These are phyloP conservation scores for Aethes cnicana DNA, from an alignment of 2,888 invertebrate genomes.

Conservation along the genomic window DNA sequence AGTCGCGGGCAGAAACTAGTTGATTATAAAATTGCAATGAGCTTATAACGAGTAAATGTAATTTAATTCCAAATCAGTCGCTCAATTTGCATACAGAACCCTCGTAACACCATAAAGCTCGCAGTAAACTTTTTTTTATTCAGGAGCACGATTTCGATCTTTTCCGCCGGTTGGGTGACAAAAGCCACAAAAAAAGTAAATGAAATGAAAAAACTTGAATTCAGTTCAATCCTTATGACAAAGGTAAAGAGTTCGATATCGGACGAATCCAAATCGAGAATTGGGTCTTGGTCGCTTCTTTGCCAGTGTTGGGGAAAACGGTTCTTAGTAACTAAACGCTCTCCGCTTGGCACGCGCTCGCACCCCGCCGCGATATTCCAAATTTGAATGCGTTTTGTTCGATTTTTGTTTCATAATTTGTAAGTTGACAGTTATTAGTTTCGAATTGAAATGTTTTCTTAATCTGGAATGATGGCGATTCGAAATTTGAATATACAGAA, in stretches of 20 bases:
- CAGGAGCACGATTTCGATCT: slow-evolving; percentile 73
- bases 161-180: slow-evolving; percentile 74
- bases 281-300: slow-evolving; percentile 72
- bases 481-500: neutral
- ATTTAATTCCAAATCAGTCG: neutral
- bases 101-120: slow-evolving; percentile 8
- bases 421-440: slow-evolving; percentile 8
- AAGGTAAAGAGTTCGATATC: slow-evolving; percentile 46
- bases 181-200: slow-evolving; percentile 57
- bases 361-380: slow-evolving; percentile 47
- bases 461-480: slow-evolving; percentile 5
- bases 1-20: neutral
- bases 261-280: slow-evolving; percentile 41
- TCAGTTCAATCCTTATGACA: slow-evolving; percentile 40
- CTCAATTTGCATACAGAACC: slow-evolving; percentile 22
- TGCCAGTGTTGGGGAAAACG: slow-evolving; percentile 59
- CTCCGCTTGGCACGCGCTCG: slow-evolving; percentile 64
- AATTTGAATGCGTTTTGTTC: slow-evolving; percentile 46
- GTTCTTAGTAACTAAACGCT: slow-evolving; percentile 54
- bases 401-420: slow-evolving; percentile 16
- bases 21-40: neutral
- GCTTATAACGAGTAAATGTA: no score
- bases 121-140: slow-evolving; percentile 45
- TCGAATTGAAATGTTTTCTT: neutral
- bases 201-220: slow-evolving; percentile 39